Evolutionary conservation across 2,797 vertebrate species (phyloP), one percentile per base, ranked within the genome.

Genomic region (Mionectes olivaceus): DNA sequence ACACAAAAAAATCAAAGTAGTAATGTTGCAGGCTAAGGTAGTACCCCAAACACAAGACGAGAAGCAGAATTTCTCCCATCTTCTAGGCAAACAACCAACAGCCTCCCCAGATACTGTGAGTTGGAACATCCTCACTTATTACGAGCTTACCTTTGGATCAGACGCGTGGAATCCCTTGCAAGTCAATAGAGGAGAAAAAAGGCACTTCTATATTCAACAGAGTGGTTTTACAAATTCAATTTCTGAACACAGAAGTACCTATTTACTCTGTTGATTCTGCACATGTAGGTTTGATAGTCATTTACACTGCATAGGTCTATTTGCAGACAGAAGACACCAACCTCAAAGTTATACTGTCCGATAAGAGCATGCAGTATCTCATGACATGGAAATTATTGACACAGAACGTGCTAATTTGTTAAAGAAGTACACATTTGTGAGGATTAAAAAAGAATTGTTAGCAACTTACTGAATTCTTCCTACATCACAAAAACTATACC

Each of bases 281-380:
- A 46, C 5, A 18, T 1, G 0, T 3, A 32, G 14, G 15, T 49
- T 41, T 43, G 28, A 73, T 1, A 57, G 24, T 2, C 28, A 1
- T 33, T 77, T 46, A 35, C 18, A 53, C 10, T 18, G 32, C 7
- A 13, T 2, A 49, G 9, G 6, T 43, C 50, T 39, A 32, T 15
- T 46, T 4, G 81, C 46, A 83, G 9, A 53, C 4, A 92, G 56
- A 67, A 63, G 8, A 74, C 39, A 70, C 5, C 9, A 78, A 4
- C 5, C 14, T 56, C 4, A 1, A 63, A 91, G 5, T 61, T 57
- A 21, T 0, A 57, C 1, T 5, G 33, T 25, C 33, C n/a, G 25
- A 0, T 17, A 89, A 30, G 7, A 4, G 12, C 21, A 46, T 0
- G 0, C 3, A 19, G 15, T 10, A 30, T 75, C 75, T 46, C 55